phyloP scores from a whole-genome alignment of 2,888 invertebrate species.

The Timandra comae region DNA sequence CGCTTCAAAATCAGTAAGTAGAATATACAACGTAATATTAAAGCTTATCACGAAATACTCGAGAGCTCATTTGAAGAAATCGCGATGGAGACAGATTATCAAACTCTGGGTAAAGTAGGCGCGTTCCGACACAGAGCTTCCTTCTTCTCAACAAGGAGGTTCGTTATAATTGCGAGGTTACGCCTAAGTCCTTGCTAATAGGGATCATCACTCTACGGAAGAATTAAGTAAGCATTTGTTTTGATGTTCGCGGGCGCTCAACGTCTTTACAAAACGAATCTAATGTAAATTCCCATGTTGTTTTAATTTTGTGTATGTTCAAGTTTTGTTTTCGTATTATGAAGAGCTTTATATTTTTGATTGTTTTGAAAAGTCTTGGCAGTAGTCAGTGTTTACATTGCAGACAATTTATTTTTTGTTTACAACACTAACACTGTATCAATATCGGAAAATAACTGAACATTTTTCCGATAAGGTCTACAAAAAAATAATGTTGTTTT shows the following conservation, averaged over 20 bases:
- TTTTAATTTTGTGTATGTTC: conserved; percentile 22
- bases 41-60: conserved; percentile 23
- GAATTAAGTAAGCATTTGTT: conserved; percentile 70
- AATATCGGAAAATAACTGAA: no score
- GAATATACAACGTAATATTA: conserved; percentile 9
- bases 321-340: no score
- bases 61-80: conserved; percentile 19
- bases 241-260: conserved; percentile 57
- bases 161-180: conserved; percentile 71
- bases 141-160: no score
- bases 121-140: conserved; percentile 41
- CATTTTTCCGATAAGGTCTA: no score
- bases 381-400: no score
- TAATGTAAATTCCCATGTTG: conserved; percentile 35
- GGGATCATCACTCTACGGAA: conserved; percentile 68
- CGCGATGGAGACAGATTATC: conserved; percentile 57
- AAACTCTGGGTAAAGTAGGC: conserved; percentile 56
- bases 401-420: no score
- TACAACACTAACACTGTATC: no score
- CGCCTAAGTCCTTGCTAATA: conserved; percentile 70
- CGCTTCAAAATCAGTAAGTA: conserved; percentile 1
- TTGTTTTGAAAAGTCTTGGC: no score
- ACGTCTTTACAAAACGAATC: conserved; percentile 30
- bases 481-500: no score
- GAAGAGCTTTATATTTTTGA: no score